A percentile compares a stretch with the other conserved stretches of the same genome.
These are phyloP conservation scores for Synanthedon formicaeformis DNA, from an alignment of 2,888 invertebrate species.

Conservation along the genomic window DNA sequence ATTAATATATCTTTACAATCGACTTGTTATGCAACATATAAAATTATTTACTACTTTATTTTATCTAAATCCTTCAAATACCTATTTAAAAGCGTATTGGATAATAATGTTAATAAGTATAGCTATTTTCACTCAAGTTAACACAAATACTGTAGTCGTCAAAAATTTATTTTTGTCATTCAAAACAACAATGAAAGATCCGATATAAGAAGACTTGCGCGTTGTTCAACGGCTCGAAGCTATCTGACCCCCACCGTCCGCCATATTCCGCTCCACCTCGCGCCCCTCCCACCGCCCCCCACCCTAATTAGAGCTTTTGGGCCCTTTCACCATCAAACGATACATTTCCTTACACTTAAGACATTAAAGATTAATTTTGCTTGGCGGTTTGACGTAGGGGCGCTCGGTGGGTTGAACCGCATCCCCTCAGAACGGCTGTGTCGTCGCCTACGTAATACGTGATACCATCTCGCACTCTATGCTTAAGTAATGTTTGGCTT, in stretches of 20 bases:
- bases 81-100: too few relatives aligned
- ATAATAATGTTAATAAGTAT: too few relatives aligned
- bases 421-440: conserved; percentile 45
- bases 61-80: too few relatives aligned
- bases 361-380: conserved; percentile 59
- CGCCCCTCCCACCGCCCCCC: conserved; percentile 62
- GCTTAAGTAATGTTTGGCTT: neutral
- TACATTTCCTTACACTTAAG: conserved; percentile 44
- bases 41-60: too few relatives aligned
- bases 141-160: too few relatives aligned
- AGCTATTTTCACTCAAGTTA: too few relatives aligned
- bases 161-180: too few relatives aligned
- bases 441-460: conserved; percentile 53
- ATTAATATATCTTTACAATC: too few relatives aligned
- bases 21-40: too few relatives aligned
- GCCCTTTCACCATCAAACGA: conserved; percentile 35
- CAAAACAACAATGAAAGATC: too few relatives aligned
- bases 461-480: conserved; percentile 9
- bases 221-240: conserved; percentile 34
- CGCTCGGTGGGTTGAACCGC: conserved; percentile 42
- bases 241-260: conserved; percentile 57
- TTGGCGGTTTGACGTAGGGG: conserved; percentile 22
- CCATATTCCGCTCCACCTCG: conserved; percentile 62
- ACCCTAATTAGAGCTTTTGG: conserved; percentile 50
- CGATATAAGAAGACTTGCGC: conserved; percentile 21